Base-by-base conservation (phyloP, 2,888 invertebrate genomes). In the Pogonocherus hispidulus region DNA sequence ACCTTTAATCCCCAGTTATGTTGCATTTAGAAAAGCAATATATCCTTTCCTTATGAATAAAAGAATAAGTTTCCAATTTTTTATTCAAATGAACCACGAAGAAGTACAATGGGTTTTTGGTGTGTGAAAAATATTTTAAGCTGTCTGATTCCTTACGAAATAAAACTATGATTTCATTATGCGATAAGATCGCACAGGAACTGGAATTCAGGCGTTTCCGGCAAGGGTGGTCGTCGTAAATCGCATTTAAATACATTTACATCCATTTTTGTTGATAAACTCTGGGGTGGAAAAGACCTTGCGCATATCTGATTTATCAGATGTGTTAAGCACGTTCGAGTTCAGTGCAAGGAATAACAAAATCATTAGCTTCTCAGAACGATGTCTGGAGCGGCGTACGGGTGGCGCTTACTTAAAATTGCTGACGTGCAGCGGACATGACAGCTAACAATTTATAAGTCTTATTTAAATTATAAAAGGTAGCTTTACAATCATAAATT, bases 391-490 rank as follows among this genome's bases (percentile, higher is more conserved):
- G 57, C 56, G 49, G 60, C 57, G 57, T 67, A 67, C 72, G 75
- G 77, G 77, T 77, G 77, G 77, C 75, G 73, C 72, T 73, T 69
- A 69, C 70, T 77, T 77, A 74, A 72, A 75, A 77, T 77, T 74
- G 74, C 65, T 66, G 65, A 70, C 73, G 69, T 57, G 70, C 69
- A 55, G 46, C 57, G n/a, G 22, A 51, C 63, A 67, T 68, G 73
- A 73, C 73, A 71, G 66, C 67, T 35, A 56, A 49, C 63, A 66
- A 71, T 71, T 68, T 71, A 71, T 66, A 66, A 64, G 41, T 35
- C 60, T 64, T 60, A 70, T 70, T 70, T 70, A 67, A 70, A 67
- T 70, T 70, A 67, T 70, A 67, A 70, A 70, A 67, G 63, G 64
- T 64, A 54, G 44, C 56, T 65, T 9, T 18, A 68, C 62, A 65